Conservation (phyloP, 2,113 vertebrate species). For the Anguilla rostrata region DNA sequence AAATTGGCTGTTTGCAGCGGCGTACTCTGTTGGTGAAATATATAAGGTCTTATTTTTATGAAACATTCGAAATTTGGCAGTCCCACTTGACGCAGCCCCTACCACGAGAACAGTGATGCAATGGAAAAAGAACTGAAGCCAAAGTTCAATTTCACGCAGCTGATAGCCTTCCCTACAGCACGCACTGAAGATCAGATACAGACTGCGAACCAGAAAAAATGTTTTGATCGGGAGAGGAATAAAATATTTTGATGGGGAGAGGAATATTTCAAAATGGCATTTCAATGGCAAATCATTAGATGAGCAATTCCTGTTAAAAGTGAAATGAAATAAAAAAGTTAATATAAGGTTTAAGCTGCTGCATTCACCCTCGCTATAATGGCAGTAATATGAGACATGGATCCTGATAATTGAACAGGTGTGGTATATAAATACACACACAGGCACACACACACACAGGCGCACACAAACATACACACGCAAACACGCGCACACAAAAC, state of each 20-base stretch:
- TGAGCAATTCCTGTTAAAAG: background rate
- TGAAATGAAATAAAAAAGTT: background rate
- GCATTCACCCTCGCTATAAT: background rate
- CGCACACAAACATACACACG: background rate
- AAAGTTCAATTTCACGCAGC: background rate
- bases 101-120: background rate
- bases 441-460: background rate
- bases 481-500: too few relatives aligned
- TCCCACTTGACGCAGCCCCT: background rate
- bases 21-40: background rate
- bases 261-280: background rate
- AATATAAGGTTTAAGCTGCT: background rate
- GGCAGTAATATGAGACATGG: background rate
- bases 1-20: background rate
- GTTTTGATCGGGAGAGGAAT: background rate
- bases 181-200: background rate
- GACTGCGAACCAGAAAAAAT: background rate
- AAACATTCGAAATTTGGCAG: background rate
- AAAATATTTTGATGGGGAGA: too few relatives aligned
- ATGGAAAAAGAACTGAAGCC: conserved; percentile 2
- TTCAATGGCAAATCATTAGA: background rate
- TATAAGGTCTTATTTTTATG: background rate
- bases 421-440: conserved; percentile 8
- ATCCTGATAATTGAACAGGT: background rate
- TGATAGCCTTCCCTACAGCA: background rate